Evolutionary conservation across 1,140 invertebrate species (phyloP), one percentile per base, ranked within the genome.

Genomic region (Tetramorium simillimum): DNA sequence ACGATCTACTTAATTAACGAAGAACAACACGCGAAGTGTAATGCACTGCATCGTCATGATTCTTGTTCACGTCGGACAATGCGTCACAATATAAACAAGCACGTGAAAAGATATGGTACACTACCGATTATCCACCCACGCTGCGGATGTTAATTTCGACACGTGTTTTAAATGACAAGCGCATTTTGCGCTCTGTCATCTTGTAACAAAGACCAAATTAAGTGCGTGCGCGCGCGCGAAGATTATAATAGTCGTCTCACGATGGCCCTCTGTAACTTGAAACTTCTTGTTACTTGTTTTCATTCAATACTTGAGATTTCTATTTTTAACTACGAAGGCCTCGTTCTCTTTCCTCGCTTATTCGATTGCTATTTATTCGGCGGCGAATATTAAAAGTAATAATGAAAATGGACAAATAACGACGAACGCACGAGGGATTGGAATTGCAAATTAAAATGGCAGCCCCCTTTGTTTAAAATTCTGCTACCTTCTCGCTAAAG

Each of bases 131-230:
- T 84, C 69, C 16, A 40, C 69, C 69, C 37, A 62, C 69, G 40
- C 21, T 70, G 21, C 28, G 37, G 21, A 53, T 69, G 77, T 81
- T 84, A 84, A 75, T 84, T 84, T 84, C 46, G 24, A 72, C 51
- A 73, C 18, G 40, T 18, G 53, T n/a, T 16, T 33, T 58, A 28
- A 14, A 60, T 28, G 18, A 76, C 33, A 33, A 33, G 33, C 33
- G 53, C 14, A 4, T 69, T 81, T 69, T 70, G 21, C 56, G n/a
- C 43, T 24, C 28, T 40, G 33, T 69, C 49, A 28, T 70, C 21
- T 53, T 37, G 18, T 24, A 46, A 70, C 49, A 72, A 72, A 56
- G 21, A 21, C 7, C 9, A 62, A 73, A 21, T 40, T 46, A 75
- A 73, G 40, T 60, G 40, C 18, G 1, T 2, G 21, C 18, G 28